A percentile compares a stretch with the other conserved stretches of the same genome.
phyloP scores from a whole-genome alignment of 2,113 vertebrate genomes.

The Tretioscincus oriximinensis region DNA sequence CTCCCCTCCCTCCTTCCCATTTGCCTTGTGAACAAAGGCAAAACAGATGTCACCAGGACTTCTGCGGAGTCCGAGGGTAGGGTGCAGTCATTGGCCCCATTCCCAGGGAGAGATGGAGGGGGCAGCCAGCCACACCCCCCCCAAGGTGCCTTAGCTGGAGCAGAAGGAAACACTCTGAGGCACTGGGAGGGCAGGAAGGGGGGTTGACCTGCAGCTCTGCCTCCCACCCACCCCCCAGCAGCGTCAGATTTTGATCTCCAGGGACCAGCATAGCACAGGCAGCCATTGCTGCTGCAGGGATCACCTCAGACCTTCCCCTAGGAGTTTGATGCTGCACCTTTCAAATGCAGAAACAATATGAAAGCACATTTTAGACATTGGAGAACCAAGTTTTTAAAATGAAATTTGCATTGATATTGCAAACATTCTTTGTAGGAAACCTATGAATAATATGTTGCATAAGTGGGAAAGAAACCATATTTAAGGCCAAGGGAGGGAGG shows the following conservation, averaged over 20 bases:
- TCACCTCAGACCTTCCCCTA: neutral
- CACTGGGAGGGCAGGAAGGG: neutral
- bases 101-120: conserved; percentile 41
- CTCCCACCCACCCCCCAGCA: neutral
- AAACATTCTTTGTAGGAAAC: too few species aligned
- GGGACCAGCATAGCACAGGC: too few species aligned
- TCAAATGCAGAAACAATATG: too few species aligned
- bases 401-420: too few species aligned
- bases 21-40: conserved; percentile 76
- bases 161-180: neutral
- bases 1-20: conserved; percentile 64
- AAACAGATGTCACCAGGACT: conserved; percentile 74
- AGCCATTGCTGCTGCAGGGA: too few species aligned
- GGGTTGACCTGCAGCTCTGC: neutral
- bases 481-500: too few species aligned
- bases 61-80: conserved; percentile 65
- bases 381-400: too few species aligned
- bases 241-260: neutral
- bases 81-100: conserved; percentile 58
- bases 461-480: too few species aligned
- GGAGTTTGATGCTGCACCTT: too few species aligned
- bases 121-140: conserved; percentile 33
- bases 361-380: too few species aligned
- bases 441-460: too few species aligned
- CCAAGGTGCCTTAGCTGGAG: conserved; percentile 39